Evolutionary conservation across 2,113 vertebrate genomes (phyloP).

Genomic region (Cyprinus carpio): DNA sequence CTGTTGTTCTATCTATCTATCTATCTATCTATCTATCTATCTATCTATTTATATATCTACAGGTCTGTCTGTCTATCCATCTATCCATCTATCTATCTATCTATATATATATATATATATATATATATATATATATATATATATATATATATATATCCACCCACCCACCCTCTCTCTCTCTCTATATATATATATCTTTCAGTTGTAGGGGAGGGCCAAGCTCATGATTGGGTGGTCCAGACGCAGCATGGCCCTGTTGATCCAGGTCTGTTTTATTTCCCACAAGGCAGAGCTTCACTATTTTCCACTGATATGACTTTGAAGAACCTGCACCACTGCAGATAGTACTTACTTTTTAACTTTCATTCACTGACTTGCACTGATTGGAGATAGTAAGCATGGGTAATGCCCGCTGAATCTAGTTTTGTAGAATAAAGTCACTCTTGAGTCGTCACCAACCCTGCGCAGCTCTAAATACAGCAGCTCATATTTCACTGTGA

Average conservation of each 20-base stretch:
- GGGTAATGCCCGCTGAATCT: constrained; percentile 12
- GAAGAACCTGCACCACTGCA: not conserved
- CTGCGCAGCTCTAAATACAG: constrained; percentile 57
- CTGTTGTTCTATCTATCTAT: not conserved
- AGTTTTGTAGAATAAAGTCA: constrained; percentile 9
- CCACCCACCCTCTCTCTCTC: not conserved
- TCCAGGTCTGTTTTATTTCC: constrained; percentile 13
- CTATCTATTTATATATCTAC: not conserved
- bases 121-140: not conserved
- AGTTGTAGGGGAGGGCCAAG: not conserved
- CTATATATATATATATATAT: not conserved
- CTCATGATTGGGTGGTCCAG: not conserved
- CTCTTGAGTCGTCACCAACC: constrained; percentile 31
- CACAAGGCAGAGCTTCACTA: not conserved
- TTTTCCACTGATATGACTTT: not conserved
- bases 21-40: not conserved
- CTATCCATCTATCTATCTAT: not conserved
- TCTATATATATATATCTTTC: not conserved
- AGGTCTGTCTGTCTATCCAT: not conserved
- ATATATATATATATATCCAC: not conserved
- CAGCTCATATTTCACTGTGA: constrained; percentile 62
- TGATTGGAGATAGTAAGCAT: not conserved
- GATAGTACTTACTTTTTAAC: not conserved
- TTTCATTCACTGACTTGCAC: not conserved
- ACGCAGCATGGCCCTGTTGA: not conserved